Conservation (phyloP, 2,797 vertebrate genomes). For the Zalophus californianus region DNA sequence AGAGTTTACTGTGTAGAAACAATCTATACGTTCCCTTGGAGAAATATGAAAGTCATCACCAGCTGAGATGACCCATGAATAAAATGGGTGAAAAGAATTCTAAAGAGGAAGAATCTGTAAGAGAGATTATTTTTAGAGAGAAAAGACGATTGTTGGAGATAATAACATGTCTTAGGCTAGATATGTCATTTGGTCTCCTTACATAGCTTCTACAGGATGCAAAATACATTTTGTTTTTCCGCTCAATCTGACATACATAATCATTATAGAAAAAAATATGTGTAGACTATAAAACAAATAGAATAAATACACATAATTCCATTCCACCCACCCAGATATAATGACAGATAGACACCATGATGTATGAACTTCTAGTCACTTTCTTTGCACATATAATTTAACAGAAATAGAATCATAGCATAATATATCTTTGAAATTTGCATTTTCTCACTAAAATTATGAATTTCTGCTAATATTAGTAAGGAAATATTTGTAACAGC, state of each 20-base stretch:
- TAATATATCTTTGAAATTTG: not conserved
- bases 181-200: not conserved
- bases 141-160: conserved; percentile 19
- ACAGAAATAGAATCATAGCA: not conserved
- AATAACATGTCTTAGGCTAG: not conserved
- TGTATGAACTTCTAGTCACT: not conserved
- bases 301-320: conserved; percentile 11
- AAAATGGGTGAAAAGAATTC: not conserved
- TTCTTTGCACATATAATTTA: not conserved
- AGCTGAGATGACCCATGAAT: not conserved
- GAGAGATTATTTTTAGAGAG: conserved; percentile 35
- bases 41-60: conserved; percentile 24
- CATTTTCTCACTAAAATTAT: not conserved
- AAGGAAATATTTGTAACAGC: not conserved
- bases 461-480: not conserved
- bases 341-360: not conserved
- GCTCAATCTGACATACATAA: not conserved
- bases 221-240: conserved; percentile 3
- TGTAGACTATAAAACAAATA: not conserved
- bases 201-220: not conserved
- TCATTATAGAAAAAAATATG: conserved; percentile 9
- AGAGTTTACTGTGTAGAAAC: conserved; percentile 44
- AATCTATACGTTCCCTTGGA: not conserved
- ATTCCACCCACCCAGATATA: not conserved
- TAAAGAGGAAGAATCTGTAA: not conserved